Conservation (phyloP, 2,888 invertebrate genomes). For the Sipha maydis region DNA sequence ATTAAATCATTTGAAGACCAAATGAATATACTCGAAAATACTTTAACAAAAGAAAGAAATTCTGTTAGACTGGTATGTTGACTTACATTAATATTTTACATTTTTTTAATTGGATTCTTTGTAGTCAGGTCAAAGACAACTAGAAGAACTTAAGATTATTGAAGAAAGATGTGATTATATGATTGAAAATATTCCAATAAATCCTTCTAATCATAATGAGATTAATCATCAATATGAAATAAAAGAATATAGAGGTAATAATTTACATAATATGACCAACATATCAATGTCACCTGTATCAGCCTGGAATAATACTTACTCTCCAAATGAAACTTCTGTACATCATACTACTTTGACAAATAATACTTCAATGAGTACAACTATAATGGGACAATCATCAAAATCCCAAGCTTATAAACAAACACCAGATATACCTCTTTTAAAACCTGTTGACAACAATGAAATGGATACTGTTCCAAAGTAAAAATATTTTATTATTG, state of each 20-base stretch:
- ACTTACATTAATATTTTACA: neutral
- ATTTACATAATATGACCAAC: slow-evolving; percentile 36
- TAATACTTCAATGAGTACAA: slow-evolving; percentile 23
- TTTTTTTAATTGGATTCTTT: neutral
- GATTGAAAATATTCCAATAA: slow-evolving; percentile 30
- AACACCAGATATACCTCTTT: slow-evolving; percentile 18
- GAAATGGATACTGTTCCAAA: slow-evolving; percentile 63
- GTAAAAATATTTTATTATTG: slow-evolving; percentile 32
- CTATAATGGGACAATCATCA: slow-evolving; percentile 35
- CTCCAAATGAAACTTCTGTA: slow-evolving; percentile 6
- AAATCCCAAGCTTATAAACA: slow-evolving; percentile 44
- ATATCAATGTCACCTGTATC: slow-evolving; percentile 35
- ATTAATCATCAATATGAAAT: slow-evolving; percentile 23
- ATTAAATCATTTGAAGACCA: slow-evolving; percentile 41
- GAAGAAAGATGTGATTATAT: slow-evolving; percentile 54
- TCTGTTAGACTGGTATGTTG: slow-evolving; percentile 23
- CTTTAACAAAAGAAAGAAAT: slow-evolving; percentile 27
- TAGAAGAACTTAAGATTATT: slow-evolving; percentile 40
- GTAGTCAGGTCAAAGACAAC: slow-evolving; percentile 36
- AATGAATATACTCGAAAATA: slow-evolving; percentile 20
- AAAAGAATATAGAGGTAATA: slow-evolving; percentile 27
- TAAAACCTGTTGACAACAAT: slow-evolving; percentile 49
- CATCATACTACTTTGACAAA: slow-evolving; percentile 18
- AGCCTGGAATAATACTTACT: slow-evolving; percentile 29
- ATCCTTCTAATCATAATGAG: neutral